Percentiles rank a stretch among this genome's conserved stretches.
Conservation (phyloP, 2,113 vertebrate genomes). For the Dicrurus megarhynchus region DNA sequence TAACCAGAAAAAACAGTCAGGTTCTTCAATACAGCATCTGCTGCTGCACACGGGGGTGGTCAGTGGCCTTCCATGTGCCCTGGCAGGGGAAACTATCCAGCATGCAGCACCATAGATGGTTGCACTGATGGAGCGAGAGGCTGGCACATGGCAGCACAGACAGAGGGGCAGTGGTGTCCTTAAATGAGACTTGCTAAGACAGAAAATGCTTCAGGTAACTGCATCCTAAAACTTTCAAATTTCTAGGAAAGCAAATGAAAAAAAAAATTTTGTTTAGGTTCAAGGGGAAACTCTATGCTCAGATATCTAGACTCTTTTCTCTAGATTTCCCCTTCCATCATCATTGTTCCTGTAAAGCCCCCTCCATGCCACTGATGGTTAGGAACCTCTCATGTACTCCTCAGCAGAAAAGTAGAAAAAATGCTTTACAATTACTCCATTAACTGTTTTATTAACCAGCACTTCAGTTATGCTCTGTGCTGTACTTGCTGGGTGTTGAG, state of each 20-base stretch:
- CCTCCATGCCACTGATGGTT: background rate
- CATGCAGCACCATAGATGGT: background rate
- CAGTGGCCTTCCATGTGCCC: background rate
- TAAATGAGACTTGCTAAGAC: background rate
- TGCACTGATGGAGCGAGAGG: background rate
- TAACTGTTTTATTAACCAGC: background rate
- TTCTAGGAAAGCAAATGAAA: background rate
- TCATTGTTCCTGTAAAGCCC: background rate
- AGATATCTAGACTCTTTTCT: background rate
- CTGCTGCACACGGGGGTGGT: rapidly evolving
- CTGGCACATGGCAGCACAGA: background rate
- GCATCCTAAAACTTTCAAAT: background rate
- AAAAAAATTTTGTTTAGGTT: background rate
- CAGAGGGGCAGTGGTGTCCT: background rate
- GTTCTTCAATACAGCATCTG: background rate
- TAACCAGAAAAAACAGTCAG: background rate
- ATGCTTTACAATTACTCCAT: background rate
- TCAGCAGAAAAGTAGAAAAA: background rate
- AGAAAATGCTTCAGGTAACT: background rate
- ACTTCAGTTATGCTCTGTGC: background rate
- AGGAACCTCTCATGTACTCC: background rate
- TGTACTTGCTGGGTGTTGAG: background rate
- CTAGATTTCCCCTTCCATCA: background rate
- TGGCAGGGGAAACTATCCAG: background rate
- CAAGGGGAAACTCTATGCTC: background rate